phyloP scores from a whole-genome alignment of 2,888 invertebrate species.

The Teleogryllus oceanicus region DNA sequence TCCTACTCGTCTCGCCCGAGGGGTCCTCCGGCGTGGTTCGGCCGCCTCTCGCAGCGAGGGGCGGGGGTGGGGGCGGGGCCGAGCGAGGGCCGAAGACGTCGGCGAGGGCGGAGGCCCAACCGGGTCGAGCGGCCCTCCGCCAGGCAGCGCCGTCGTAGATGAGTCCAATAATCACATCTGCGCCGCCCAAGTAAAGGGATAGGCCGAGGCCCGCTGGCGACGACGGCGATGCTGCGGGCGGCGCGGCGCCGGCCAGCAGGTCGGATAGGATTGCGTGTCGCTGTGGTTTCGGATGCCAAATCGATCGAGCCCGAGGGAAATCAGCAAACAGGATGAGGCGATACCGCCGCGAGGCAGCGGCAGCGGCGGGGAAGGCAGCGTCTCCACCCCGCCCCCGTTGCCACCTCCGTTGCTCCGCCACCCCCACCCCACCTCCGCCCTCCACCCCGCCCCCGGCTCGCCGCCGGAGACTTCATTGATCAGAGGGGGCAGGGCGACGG shows the following conservation, averaged over 20 bases:
- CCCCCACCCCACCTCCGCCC: background rate
- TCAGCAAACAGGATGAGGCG: conserved; percentile 37
- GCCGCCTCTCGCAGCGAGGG: no score
- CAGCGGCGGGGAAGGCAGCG: background rate
- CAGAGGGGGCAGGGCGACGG: no score
- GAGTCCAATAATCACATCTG: conserved; percentile 34
- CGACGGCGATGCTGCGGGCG: background rate
- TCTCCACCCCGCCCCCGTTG: background rate
- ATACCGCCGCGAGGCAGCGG: conserved; percentile 22
- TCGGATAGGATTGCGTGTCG: conserved; percentile 30
- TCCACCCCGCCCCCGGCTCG: background rate
- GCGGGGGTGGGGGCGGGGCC: background rate
- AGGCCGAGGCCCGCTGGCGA: background rate
- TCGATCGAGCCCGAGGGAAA: conserved; percentile 37
- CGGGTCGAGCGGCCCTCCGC: background rate
- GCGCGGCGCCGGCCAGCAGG: conserved; percentile 12
- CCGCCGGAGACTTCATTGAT: no score
- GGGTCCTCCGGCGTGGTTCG: no score
- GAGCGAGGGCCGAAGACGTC: background rate
- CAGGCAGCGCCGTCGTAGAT: conserved; percentile 24
- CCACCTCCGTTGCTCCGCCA: background rate
- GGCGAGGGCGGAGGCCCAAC: background rate
- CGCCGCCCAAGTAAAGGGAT: conserved; percentile 12
- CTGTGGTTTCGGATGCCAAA: conserved; percentile 36
- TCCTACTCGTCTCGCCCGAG: no score